Evolutionary conservation across 53 echinoderm and acorn worm genomes (phyloP), one percentile per base, ranked within the genome.

Genomic region (Glandiceps talaboti): DNA sequence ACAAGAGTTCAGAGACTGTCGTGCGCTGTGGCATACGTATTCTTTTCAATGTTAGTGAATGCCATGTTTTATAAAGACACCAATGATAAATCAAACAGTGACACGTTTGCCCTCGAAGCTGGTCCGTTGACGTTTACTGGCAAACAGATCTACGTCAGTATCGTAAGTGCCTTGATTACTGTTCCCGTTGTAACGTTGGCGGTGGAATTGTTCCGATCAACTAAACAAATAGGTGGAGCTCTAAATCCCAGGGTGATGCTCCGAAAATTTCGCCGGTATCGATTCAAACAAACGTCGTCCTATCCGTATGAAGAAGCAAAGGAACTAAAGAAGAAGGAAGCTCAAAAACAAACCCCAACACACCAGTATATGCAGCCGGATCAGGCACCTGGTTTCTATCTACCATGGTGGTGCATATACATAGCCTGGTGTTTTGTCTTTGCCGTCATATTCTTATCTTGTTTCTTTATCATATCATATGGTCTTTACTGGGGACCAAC

Each of bases 371-470:
- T 80, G 1, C 29, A 33, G 12, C 32, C 85, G 28, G 85, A 45
- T 6, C 6, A 45, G 64, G 20, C 6, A 45, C 6, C 81, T 76
- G 80, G 83, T 30, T 89, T 83, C 76, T 32, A 79, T 76, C 80
- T 91, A 1, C 91, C 91, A 0, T 88, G 88, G 76, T 89, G 89
- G 86, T 86, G 78, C 73, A 75, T 91, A 75, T 91, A 91, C 86
- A n/a, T 91, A 1, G 91, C 80, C 33, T 91, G 89, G 82, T 74
- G 72, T 20, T 32, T 91, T 29, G 79, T 86, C 1, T 84, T 89
- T 74, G 26, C 86, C 0, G 81, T 88, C 0, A 81, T 83, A 30
- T 79, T 91, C 28, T 1, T 86, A 29, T 86, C 91, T 1, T 86
- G 84, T 1, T 91, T 91, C 89, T 91, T 91, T 77, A 82, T 77